Conservation (phyloP, 2,888 invertebrate species). For the Pimpla rufipes region DNA sequence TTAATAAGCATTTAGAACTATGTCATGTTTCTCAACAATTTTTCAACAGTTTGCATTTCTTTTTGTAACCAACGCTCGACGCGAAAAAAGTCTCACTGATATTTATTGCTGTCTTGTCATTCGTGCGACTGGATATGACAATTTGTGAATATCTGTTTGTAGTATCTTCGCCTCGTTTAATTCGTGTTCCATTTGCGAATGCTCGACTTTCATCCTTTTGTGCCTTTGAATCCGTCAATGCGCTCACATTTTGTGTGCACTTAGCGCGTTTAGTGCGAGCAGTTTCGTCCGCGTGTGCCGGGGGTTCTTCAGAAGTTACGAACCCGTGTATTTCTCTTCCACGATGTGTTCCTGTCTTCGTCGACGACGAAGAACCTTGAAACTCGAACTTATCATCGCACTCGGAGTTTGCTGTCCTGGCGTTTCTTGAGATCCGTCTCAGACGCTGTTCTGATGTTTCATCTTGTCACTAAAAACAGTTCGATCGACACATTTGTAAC, state of each 20-base stretch:
- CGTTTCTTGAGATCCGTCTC: too few species aligned
- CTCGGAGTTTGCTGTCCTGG: neutral
- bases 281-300: neutral
- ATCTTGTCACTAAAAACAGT: too few species aligned
- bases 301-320: constrained; percentile 6
- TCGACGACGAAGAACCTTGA: neutral
- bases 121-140: constrained; percentile 11
- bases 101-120: constrained; percentile 13
- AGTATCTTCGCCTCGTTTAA: neutral
- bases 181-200: constrained; percentile 22
- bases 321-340: constrained; percentile 1
- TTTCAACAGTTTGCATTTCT: constrained; percentile 40
- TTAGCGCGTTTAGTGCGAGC: neutral
- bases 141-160: neutral
- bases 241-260: constrained; percentile 5
- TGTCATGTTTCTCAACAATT: constrained; percentile 47
- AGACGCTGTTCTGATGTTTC: too few species aligned
- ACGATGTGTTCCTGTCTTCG: neutral
- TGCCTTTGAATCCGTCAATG: constrained; percentile 6
- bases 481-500: too few species aligned
- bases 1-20: constrained; percentile 40
- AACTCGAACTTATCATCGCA: constrained; percentile 16
- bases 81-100: constrained; percentile 19
- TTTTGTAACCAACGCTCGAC: neutral
- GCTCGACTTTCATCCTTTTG: constrained; percentile 32